phyloP scores from a whole-genome alignment of 1,140 invertebrate species.

The Drosophila prosaltans region DNA sequence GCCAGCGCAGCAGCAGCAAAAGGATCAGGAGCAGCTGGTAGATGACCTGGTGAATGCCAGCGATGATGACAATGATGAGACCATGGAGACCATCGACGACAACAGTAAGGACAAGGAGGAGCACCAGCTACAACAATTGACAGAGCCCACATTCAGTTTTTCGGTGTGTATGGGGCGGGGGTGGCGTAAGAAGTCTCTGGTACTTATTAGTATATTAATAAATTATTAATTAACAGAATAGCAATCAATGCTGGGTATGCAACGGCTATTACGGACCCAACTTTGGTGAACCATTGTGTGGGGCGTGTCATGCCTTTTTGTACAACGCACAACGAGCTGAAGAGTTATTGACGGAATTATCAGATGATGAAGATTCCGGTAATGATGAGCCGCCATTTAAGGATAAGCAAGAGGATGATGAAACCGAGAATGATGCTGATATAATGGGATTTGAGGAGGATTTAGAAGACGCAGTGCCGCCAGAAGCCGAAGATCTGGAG shows the following conservation, averaged over 20 bases:
- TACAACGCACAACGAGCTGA: constrained; percentile 88
- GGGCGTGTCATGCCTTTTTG: constrained; percentile 95
- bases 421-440: constrained; percentile 77
- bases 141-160: constrained; percentile 66
- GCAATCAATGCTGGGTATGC: constrained; percentile 89
- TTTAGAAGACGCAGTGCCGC: constrained; percentile 61
- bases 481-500: constrained; percentile 20
- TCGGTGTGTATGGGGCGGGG: constrained; percentile 66
- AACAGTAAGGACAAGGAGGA: constrained; percentile 51
- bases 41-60: constrained; percentile 53
- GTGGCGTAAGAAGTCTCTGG: neutral
- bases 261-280: constrained; percentile 96
- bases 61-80: constrained; percentile 53
- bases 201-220: constrained; percentile 9
- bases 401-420: constrained; percentile 84
- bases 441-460: constrained; percentile 76
- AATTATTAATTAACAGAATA: constrained; percentile 51
- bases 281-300: constrained; percentile 95
- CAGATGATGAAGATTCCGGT: constrained; percentile 95
- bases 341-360: constrained; percentile 86
- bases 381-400: constrained; percentile 93
- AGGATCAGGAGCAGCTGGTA: constrained; percentile 70
- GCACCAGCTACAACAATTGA: constrained; percentile 33
- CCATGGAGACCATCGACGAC: constrained; percentile 37
- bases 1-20: constrained; percentile 66